Percentiles rank a stretch among this genome's conserved stretches.
These are phyloP conservation scores for Lacanobia wlatinum DNA, from an alignment of 2,888 invertebrate genomes.

Conservation along the genomic window DNA sequence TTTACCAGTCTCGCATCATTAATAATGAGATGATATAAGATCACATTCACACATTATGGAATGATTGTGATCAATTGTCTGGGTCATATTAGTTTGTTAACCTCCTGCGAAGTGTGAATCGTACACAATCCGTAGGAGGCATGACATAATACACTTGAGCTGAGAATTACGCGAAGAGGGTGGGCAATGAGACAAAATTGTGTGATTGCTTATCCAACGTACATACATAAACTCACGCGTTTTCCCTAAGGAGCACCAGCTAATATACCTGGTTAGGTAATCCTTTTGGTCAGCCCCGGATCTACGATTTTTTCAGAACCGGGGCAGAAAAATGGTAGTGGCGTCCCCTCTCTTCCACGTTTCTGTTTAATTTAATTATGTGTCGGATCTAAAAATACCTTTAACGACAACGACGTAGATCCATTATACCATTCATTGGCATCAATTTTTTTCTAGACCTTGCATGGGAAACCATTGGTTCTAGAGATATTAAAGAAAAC, in stretches of 20 bases:
- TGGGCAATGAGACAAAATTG: background rate
- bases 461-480: too few species aligned
- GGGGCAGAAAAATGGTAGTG: too few species aligned
- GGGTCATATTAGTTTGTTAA: conserved; percentile 65
- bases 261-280: background rate
- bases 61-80: conserved; percentile 58
- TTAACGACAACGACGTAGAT: too few species aligned
- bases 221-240: background rate
- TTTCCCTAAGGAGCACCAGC: too few species aligned
- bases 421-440: too few species aligned
- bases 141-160: conserved; percentile 41
- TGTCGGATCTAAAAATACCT: too few species aligned
- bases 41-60: conserved; percentile 44
- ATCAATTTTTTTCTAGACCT: too few species aligned
- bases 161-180: background rate
- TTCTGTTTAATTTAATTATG: too few species aligned
- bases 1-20: conserved; percentile 5
- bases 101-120: conserved; percentile 47
- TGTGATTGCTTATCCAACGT: background rate
- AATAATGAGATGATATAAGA: conserved; percentile 39
- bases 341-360: too few species aligned
- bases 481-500: too few species aligned
- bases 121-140: conserved; percentile 35
- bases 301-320: too few species aligned
- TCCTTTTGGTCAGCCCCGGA: too few species aligned